Conservation (phyloP, 2,797 vertebrate genomes). For the Passerculus sandwichensis region DNA sequence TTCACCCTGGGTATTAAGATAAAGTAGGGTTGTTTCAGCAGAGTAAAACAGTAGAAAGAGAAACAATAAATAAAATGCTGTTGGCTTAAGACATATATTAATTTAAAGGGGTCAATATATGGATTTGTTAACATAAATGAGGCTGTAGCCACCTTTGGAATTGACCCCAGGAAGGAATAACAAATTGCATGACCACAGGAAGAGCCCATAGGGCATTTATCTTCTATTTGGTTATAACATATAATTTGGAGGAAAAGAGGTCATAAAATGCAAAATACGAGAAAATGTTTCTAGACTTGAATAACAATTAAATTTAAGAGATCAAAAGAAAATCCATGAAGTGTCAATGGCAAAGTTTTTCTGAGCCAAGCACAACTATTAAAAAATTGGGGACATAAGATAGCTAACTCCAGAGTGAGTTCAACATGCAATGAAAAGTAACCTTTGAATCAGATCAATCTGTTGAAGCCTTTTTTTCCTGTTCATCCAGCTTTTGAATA, state of each 20-base stretch:
- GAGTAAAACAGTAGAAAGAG: neutral
- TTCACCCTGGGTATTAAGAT: neutral
- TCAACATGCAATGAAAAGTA: neutral
- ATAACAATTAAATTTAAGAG: neutral
- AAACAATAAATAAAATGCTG: neutral
- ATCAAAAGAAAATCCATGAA: neutral
- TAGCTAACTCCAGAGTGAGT: neutral
- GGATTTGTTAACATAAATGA: neutral
- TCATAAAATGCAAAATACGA: neutral
- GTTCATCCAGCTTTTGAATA: neutral
- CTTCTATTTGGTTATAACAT: neutral
- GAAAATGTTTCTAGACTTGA: neutral
- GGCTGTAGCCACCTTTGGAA: neutral
- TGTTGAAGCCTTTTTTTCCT: neutral
- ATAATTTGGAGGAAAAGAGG: neutral
- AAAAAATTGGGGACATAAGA: neutral
- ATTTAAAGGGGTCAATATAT: slow-evolving; percentile 18
- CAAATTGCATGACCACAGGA: neutral
- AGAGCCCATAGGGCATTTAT: neutral
- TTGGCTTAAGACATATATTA: neutral
- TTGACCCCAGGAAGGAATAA: neutral
- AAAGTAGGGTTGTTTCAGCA: neutral
- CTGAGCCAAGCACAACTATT: neutral
- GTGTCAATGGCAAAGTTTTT: neutral
- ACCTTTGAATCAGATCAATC: neutral